Evolutionary conservation across 2,113 vertebrate genomes (phyloP).

Genomic region (Etheostoma cragini): DNA sequence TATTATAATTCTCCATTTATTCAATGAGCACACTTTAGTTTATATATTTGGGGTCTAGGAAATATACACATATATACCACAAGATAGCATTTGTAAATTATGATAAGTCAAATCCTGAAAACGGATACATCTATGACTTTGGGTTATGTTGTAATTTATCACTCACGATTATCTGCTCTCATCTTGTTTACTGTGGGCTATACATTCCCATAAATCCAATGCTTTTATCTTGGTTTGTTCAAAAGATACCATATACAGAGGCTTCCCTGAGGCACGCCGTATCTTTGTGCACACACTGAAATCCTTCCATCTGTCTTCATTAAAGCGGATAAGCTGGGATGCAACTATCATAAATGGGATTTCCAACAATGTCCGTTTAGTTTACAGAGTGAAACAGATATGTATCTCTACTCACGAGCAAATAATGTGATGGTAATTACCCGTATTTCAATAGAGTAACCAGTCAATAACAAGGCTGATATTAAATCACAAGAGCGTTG

Average conservation of each 20-base stretch:
- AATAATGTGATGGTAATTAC: background rate
- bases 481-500: too few relatives aligned
- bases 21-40: background rate
- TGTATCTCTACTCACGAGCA: background rate
- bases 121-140: background rate
- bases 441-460: too few relatives aligned
- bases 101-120: background rate
- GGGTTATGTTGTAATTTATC: background rate
- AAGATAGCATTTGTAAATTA: background rate
- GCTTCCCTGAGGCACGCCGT: background rate
- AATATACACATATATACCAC: background rate
- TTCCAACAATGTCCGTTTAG: background rate
- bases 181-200: background rate
- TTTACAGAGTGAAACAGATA: background rate
- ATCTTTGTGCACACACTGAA: background rate
- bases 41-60: background rate
- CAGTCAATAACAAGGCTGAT: too few relatives aligned
- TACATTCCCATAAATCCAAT: background rate
- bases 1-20: background rate
- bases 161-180: background rate
- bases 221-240: slow-evolving; percentile 2
- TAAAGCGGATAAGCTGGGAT: background rate
- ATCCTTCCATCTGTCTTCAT: background rate
- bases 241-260: background rate
- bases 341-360: background rate